Percentiles rank a stretch among this genome's conserved stretches.
Conservation (phyloP, 2,113 vertebrate genomes). For the Hylia prasina region DNA sequence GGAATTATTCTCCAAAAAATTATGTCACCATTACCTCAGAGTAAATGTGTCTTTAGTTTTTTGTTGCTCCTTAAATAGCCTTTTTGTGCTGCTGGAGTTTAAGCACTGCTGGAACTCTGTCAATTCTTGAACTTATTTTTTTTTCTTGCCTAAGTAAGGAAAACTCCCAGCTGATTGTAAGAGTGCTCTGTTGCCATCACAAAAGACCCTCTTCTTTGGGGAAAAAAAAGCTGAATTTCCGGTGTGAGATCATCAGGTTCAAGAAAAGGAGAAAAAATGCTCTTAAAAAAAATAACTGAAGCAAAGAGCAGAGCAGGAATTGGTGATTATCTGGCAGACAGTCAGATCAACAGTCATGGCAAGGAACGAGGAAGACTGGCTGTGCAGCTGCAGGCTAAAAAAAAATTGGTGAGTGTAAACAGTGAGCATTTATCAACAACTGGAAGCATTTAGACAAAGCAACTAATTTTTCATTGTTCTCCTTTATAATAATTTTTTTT, state of each 20-base stretch:
- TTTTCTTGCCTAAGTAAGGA: slow-evolving; percentile 68
- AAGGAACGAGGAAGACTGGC: slow-evolving; percentile 59
- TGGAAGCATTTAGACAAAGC: slow-evolving; percentile 63
- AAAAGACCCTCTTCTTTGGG: slow-evolving; percentile 81
- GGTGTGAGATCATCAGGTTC: slow-evolving; percentile 82
- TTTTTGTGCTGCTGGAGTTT: slow-evolving; percentile 67
- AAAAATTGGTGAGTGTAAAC: slow-evolving; percentile 50
- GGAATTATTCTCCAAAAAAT: slow-evolving; percentile 70
- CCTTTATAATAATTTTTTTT: not conserved
- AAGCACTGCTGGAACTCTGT: slow-evolving; percentile 72
- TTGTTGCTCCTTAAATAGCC: slow-evolving; percentile 71
- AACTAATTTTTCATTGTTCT: slow-evolving; percentile 63
- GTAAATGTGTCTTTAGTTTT: slow-evolving; percentile 75
- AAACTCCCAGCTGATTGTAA: slow-evolving; percentile 76
- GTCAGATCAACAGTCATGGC: slow-evolving; percentile 76
- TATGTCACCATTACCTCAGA: slow-evolving; percentile 79
- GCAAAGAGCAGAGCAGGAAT: slow-evolving; percentile 74
- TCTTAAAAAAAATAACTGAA: slow-evolving; percentile 53
- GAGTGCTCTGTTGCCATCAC: slow-evolving; percentile 79
- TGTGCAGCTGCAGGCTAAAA: slow-evolving; percentile 67
- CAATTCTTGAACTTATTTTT: slow-evolving; percentile 68
- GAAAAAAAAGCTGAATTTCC: slow-evolving; percentile 82
- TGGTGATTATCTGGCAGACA: slow-evolving; percentile 67
- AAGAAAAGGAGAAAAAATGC: slow-evolving; percentile 70
- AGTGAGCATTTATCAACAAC: slow-evolving; percentile 65